Evolutionary conservation across 2,113 vertebrate species (phyloP).

Genomic region (Parus major): DNA sequence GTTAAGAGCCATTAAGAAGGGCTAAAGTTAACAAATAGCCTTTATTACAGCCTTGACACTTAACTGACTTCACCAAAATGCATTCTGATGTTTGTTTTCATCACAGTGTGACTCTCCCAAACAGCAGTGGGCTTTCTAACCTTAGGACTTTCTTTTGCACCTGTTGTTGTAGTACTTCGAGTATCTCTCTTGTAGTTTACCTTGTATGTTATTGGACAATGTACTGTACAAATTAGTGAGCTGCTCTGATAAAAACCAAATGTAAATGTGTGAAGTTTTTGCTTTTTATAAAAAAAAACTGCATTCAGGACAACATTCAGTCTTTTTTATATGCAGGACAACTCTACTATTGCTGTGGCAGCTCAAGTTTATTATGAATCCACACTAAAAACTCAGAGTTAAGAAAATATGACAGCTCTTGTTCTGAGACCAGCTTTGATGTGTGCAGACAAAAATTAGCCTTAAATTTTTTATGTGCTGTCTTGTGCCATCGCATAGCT

Average conservation of each 20-base stretch:
- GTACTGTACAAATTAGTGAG: constrained; percentile 49
- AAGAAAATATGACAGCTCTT: background rate
- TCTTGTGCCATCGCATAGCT: constrained; percentile 17
- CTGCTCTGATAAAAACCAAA: constrained; percentile 33
- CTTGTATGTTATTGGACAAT: background rate
- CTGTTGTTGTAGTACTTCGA: background rate
- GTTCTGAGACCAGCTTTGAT: constrained; percentile 2
- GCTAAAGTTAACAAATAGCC: constrained; percentile 63
- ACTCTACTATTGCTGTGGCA: background rate
- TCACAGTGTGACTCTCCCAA: background rate
- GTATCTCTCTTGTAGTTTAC: constrained; percentile 7
- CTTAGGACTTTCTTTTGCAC: background rate
- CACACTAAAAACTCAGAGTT: background rate
- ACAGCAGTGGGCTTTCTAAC: background rate
- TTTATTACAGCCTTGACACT: constrained; percentile 50
- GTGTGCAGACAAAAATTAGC: constrained; percentile 18
- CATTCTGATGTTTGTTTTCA: background rate
- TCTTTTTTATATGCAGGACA: constrained; percentile 3
- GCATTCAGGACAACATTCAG: background rate
- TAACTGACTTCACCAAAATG: constrained; percentile 37
- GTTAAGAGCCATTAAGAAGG: constrained; percentile 60
- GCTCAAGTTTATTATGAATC: constrained; percentile 33
- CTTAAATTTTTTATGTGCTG: constrained; percentile 46
- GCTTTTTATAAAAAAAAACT: constrained; percentile 21
- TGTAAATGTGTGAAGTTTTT: background rate